Evolutionary conservation across 2,888 invertebrate genomes (phyloP).

Genomic region (Hirtodrosophila trivittata): DNA sequence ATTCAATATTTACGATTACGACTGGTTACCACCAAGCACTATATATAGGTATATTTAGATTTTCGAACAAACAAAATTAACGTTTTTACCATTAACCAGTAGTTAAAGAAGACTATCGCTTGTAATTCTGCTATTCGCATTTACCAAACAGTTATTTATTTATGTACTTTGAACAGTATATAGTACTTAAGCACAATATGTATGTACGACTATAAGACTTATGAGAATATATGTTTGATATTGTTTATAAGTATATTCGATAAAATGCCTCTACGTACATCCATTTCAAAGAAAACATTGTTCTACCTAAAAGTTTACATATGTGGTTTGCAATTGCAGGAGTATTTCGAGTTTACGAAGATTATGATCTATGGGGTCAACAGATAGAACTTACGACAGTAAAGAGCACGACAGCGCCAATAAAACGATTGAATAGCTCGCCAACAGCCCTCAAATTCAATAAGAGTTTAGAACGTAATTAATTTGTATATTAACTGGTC

Average conservation of each 20-base stretch:
- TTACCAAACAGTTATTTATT: neutral
- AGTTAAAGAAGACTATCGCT: constrained; percentile 17
- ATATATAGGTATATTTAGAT: no score
- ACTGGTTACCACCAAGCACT: neutral
- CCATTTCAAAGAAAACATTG: constrained; percentile 35
- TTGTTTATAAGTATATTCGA: constrained; percentile 16
- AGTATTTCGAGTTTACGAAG: constrained; percentile 46
- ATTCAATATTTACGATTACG: constrained; percentile 1
- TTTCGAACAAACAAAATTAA: constrained; percentile 24
- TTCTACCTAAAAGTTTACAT: constrained; percentile 54
- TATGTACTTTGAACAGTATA: constrained; percentile 14
- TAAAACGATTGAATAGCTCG: constrained; percentile 83
- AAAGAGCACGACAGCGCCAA: constrained; percentile 84
- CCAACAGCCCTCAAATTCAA: constrained; percentile 83
- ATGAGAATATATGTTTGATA: no score
- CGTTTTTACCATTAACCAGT: constrained; percentile 7
- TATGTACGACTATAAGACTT: no score
- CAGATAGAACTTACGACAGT: constrained; percentile 83
- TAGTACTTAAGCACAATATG: constrained; percentile 10
- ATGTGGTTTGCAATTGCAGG: constrained; percentile 39
- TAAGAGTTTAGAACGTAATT: constrained; percentile 56
- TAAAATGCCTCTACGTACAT: constrained; percentile 49
- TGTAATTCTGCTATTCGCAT: constrained; percentile 8
- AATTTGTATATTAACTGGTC: constrained; percentile 33
- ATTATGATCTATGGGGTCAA: constrained; percentile 53